Evolutionary conservation across 1,140 invertebrate genomes (phyloP).

Genomic region (Grapholita molesta): DNA sequence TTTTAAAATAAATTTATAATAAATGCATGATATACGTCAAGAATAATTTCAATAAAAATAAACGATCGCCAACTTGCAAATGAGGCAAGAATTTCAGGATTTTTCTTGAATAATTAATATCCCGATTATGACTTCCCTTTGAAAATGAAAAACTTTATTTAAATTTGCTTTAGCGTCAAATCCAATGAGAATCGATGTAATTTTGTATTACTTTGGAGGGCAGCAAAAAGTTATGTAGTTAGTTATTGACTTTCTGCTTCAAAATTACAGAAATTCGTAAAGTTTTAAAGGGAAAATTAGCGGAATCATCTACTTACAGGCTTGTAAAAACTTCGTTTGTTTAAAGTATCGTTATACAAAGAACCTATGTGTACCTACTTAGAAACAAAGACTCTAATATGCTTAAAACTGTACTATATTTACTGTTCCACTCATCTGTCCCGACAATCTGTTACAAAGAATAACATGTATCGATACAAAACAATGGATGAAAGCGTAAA

Average conservation of each 20-base stretch:
- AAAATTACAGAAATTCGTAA: neutral
- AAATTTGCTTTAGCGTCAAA: conserved; percentile 25
- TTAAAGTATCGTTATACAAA: neutral
- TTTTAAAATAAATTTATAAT: neutral
- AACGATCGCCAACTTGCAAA: conserved; percentile 17
- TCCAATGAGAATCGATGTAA: conserved; percentile 25
- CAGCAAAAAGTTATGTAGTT: conserved; percentile 17
- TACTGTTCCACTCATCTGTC: neutral
- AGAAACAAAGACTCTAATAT: neutral
- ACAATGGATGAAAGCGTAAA: conserved; percentile 46
- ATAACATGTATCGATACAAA: conserved; percentile 25
- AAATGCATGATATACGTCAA: neutral
- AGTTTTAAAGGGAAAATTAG: neutral
- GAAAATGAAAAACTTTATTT: conserved; percentile 25
- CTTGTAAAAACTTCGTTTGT: neutral
- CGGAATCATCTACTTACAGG: neutral
- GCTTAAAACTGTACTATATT: neutral
- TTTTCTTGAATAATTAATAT: conserved; percentile 28
- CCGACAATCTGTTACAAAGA: conserved; percentile 11
- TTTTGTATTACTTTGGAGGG: conserved; percentile 22
- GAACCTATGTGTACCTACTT: neutral
- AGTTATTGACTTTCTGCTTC: neutral
- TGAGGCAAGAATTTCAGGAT: conserved; percentile 20
- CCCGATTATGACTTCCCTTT: conserved; percentile 23
- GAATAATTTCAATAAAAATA: conserved; percentile 17